Conservation (phyloP, 2,113 vertebrate species). For the Rhabdornis inornatus region DNA sequence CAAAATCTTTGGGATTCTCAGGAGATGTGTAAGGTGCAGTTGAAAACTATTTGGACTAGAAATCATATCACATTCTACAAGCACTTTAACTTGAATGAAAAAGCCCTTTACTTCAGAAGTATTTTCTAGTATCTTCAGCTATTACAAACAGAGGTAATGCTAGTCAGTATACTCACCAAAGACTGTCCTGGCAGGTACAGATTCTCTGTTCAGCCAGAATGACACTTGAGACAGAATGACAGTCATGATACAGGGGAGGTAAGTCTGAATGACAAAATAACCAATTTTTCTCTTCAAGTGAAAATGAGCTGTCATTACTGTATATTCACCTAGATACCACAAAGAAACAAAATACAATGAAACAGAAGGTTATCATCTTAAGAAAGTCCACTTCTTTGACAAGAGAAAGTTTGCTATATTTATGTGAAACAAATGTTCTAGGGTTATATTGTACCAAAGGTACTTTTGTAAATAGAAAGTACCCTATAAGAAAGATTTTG, state of each 20-base stretch:
- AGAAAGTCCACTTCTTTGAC: neutral
- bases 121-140: neutral
- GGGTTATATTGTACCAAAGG: neutral
- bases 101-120: neutral
- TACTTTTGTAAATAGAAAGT: neutral
- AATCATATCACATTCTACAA: neutral
- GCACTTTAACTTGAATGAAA: neutral
- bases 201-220: constrained; percentile 98
- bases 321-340: constrained; percentile 87
- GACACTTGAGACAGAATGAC: constrained; percentile 99
- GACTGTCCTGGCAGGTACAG: constrained; percentile 95
- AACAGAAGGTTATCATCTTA: neutral
- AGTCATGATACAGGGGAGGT: constrained; percentile 98
- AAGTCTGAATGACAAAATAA: constrained; percentile 99
- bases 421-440: neutral
- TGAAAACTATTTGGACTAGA: neutral
- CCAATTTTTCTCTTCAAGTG: constrained; percentile 99
- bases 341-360: constrained; percentile 41
- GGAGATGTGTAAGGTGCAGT: neutral
- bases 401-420: neutral
- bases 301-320: constrained; percentile 98
- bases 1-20: neutral
- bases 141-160: neutral
- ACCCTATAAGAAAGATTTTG: neutral
- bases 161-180: constrained; percentile 84